These are phyloP conservation scores for Potorous gilbertii DNA, from an alignment of 2,797 vertebrate species.

Conservation along the genomic window DNA sequence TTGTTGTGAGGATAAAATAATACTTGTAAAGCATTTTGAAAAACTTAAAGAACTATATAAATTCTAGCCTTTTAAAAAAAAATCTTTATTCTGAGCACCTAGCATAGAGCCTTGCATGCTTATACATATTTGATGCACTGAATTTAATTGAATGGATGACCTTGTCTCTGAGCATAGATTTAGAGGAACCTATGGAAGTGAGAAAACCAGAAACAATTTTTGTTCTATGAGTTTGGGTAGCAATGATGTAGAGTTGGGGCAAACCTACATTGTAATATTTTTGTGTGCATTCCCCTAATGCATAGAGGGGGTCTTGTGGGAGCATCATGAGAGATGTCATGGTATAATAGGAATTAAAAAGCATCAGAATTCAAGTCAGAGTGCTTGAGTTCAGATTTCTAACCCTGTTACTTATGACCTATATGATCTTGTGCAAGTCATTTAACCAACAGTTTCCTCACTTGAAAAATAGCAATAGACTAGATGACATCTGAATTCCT, in stretches of 20 bases:
- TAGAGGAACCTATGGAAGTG: background rate
- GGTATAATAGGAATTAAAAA: background rate
- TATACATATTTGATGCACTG: background rate
- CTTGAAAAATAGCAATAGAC: background rate
- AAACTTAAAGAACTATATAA: background rate
- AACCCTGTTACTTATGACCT: background rate
- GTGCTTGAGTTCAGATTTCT: background rate
- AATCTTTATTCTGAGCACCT: background rate
- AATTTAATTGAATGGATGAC: background rate
- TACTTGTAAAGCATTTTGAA: background rate
- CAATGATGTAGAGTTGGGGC: background rate
- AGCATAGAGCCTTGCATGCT: background rate
- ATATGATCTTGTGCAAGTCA: background rate
- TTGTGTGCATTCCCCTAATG: background rate
- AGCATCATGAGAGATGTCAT: background rate
- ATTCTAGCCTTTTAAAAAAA: background rate
- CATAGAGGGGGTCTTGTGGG: background rate
- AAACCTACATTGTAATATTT: background rate
- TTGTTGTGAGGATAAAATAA: background rate
- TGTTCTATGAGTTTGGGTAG: background rate
- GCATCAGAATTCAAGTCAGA: background rate
- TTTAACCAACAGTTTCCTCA: background rate
- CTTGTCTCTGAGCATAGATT: background rate
- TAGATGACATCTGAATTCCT: background rate
- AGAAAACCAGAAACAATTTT: background rate